Conservation (phyloP, 2,113 vertebrate genomes). For the Periophthalmus modestus region DNA sequence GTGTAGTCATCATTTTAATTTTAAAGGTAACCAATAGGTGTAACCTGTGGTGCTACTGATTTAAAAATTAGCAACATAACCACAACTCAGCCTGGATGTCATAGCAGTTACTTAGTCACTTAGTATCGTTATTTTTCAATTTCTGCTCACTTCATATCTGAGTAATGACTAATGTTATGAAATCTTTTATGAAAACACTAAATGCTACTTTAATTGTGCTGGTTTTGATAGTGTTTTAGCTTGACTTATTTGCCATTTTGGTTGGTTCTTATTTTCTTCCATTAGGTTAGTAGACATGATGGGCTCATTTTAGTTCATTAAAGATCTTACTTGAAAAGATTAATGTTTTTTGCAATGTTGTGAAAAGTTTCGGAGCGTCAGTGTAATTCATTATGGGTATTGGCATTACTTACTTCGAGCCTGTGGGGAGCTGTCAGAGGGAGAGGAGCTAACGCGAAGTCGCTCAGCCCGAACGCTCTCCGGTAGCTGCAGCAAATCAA, state of each 20-base stretch:
- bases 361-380: constrained; percentile 8
- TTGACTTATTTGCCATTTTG: neutral
- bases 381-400: constrained; percentile 1
- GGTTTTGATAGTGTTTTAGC: neutral
- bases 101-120: no score
- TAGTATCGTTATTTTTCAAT: neutral
- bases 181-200: neutral
- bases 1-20: no score
- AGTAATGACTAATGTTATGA: neutral
- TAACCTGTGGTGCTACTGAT: no score
- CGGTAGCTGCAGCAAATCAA: constrained; percentile 85
- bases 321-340: neutral
- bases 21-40: no score
- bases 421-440: constrained; percentile 65
- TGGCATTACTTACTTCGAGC: constrained; percentile 61
- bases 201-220: neutral
- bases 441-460: constrained; percentile 63
- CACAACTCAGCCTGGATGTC: no score
- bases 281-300: neutral
- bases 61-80: no score
- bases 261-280: neutral
- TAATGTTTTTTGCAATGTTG: neutral
- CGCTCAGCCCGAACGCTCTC: constrained; percentile 75
- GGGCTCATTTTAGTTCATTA: constrained; percentile 1
- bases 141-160: neutral